Evolutionary conservation across 1,140 invertebrate species (phyloP), one percentile per base, ranked within the genome.

Genomic region (Protaetia brevitarsis): DNA sequence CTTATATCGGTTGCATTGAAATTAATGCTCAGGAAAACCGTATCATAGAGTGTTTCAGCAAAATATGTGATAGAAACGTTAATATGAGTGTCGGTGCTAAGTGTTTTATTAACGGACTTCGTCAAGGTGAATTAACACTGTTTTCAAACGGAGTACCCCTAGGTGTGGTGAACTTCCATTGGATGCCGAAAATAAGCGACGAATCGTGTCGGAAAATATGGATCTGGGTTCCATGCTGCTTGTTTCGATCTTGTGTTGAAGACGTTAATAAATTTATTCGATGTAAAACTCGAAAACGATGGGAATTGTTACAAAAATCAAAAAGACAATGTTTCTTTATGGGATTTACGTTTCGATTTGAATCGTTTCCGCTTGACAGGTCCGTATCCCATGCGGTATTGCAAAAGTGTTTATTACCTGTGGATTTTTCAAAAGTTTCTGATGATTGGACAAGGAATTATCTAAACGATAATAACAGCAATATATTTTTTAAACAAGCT

Each of bases 211-310:
- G 84, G 74, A 83, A 80, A 3, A 70, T 97, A 8, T 95, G 93
- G 92, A 76, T 98, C 0, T 97, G 94, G 92, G 80, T 89, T 51
- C n/a, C 95, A 97, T 85, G 93, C 95, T 19, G 85, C 89, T 1
- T 86, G 83, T 78, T 87, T 87, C 67, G 75, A 82, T 41, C 82
- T 89, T 68, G 71, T 92, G 11, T 68, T 89, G 37, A 70, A 84
- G 26, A 84, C 88, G 73, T 72, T 94, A 27, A 78, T 85, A 36
- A 69, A 69, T 2, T 81, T 84, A 26, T 89, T 93, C 72, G 66
- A 82, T 30, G 78, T 87, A 58, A 72, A 74, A 37, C 72, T 66
- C 10, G n/a, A 29, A 16, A 56, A 51, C 16, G 5, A 27, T n/a
- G 11, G 8, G 13, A 21, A 31, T 16, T 29, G 21, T 30, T 64